Evolutionary conservation across 2,888 invertebrate genomes (phyloP), one percentile per base, ranked within the genome.

Genomic region (Lampropteryx suffumata): DNA sequence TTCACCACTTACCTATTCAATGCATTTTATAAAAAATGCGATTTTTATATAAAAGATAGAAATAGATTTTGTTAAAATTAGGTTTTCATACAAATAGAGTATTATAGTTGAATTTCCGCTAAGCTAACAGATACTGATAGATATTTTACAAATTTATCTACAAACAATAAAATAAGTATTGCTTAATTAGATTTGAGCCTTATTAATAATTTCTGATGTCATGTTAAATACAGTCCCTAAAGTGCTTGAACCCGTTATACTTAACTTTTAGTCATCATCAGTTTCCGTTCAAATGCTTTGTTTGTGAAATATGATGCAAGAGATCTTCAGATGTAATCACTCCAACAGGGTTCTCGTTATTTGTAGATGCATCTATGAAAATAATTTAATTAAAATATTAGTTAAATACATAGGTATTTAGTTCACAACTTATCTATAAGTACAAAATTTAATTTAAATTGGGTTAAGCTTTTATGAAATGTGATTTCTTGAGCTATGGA

Each of bases 301-400:
- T 65, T 50, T 65, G 66, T 8, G 88, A 70, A 61, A 96, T 93
- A 67, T 92, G 93, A 57, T 91, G 83, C 13, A 96, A 84, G 40
- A 96, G 82, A 68, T 95, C 94, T 57, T 94, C 92, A 51, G 95
- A 94, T 21, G 93, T 94, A 1, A 95, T 91, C 46, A 95, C 84
- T 27, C 95, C 95, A 53, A 94, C 81, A 10, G 94, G 92, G 57
- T 92, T 91, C 68, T 92, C 91, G 39, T 83, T 82, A 29, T 67
- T 69, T 24, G 57, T 60, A 14, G 69, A 54, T 14, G 57, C 24
- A 61, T 84, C 83, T 82, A 71, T 39, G 9, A 26, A n/a, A 37
- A 12, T 3, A 36, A 14, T 30, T 1, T 73, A 44, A 81, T 45
- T 57, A 39, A 33, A 42, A 41, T 33, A 36, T 44, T 32, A 32